Conservation (phyloP, 2,797 vertebrate genomes). For the Linurgus olivaceus region DNA sequence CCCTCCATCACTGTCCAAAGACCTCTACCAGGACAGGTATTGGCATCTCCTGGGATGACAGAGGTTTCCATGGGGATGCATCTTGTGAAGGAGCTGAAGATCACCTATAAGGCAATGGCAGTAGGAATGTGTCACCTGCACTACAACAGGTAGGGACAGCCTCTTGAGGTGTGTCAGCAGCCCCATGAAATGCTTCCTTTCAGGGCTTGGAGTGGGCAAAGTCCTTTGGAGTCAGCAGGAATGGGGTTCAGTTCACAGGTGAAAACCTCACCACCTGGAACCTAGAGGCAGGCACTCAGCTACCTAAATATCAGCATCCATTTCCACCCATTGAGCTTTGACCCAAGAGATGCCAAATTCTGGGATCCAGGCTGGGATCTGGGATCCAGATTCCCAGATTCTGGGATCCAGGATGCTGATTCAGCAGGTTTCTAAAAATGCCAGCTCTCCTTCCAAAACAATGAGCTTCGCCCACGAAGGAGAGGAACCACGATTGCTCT, state of each 20-base stretch:
- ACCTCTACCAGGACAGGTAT: too few relatives aligned
- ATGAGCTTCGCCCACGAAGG: not conserved
- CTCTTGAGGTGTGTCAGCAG: not conserved
- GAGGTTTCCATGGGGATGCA: not conserved
- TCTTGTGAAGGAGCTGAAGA: not conserved
- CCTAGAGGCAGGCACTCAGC: not conserved
- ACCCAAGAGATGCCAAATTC: not conserved
- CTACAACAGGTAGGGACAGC: fast-evolving
- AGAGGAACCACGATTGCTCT: not conserved
- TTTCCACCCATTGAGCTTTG: not conserved
- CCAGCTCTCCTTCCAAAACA: not conserved
- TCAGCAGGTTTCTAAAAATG: not conserved
- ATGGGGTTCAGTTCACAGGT: not conserved
- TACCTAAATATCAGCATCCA: not conserved
- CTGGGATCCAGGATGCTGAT: not conserved
- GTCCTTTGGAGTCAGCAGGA: not conserved
- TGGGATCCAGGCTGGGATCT: not conserved
- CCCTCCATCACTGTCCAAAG: not conserved
- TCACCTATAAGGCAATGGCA: not conserved
- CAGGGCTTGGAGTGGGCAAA: not conserved
- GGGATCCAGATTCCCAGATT: too few relatives aligned
- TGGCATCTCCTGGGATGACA: not conserved
- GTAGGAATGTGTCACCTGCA: not conserved
- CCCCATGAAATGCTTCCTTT: not conserved
- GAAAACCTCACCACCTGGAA: not conserved